These are phyloP conservation scores for Bambusicola thoracicus DNA, from an alignment of 2,113 vertebrate species.

Conservation along the genomic window DNA sequence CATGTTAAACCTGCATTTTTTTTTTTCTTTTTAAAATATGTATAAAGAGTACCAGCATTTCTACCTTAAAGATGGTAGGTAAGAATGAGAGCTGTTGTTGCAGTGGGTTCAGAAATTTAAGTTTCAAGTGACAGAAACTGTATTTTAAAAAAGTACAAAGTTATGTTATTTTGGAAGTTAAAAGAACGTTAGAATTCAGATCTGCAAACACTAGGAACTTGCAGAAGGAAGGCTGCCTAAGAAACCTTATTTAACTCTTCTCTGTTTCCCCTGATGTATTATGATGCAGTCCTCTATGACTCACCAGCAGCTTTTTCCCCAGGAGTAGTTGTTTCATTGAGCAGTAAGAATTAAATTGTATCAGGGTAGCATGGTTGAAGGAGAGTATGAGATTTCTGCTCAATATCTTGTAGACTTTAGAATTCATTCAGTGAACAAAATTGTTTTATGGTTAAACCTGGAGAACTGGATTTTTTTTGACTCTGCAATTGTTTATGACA, in stretches of 20 bases:
- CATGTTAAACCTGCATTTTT: neutral
- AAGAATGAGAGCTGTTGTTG: neutral
- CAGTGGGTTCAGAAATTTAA: neutral
- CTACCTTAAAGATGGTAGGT: neutral
- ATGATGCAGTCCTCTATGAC: neutral
- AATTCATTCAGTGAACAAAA: neutral
- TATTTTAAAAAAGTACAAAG: neutral
- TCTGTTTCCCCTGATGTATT: rapidly evolving
- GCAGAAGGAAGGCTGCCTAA: neutral
- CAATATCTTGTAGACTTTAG: neutral
- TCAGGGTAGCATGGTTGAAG: neutral
- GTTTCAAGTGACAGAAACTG: neutral
- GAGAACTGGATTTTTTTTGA: neutral
- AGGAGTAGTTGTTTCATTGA: neutral
- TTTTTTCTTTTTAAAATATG: neutral
- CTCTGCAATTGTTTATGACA: neutral
- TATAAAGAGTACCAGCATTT: neutral
- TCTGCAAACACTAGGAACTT: neutral
- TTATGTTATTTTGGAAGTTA: neutral
- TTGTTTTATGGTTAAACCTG: neutral
- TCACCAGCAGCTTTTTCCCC: neutral
- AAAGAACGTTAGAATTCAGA: neutral
- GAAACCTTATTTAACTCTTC: neutral
- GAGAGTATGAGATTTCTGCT: neutral
- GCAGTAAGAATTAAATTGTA: neutral